These are phyloP conservation scores for Dreissena rostriformis DNA, from an alignment of 1,140 invertebrate genomes.

Conservation along the genomic window DNA sequence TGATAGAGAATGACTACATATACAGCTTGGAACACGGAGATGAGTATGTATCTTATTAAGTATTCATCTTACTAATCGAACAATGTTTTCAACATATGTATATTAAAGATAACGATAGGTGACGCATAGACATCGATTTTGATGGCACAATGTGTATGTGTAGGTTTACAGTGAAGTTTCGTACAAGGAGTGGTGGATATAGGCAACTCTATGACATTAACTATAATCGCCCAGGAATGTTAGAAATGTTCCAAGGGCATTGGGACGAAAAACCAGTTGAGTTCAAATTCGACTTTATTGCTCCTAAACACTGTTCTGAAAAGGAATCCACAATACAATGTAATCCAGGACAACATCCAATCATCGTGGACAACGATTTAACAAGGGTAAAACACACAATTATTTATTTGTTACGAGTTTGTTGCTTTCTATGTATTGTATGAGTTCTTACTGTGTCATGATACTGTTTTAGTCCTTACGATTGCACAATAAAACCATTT, in stretches of 20 bases:
- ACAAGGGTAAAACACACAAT: conserved; percentile 19
- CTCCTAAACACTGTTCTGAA: conserved; percentile 37
- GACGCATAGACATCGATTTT: not conserved
- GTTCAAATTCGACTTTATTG: conserved; percentile 46
- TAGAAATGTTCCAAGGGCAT: not conserved
- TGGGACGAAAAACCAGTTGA: not conserved
- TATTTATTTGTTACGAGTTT: too few species aligned
- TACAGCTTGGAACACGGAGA: conserved; percentile 3
- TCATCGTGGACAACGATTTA: conserved; percentile 4
- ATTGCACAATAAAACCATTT: not conserved
- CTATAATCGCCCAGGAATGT: not conserved
- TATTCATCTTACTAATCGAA: not conserved
- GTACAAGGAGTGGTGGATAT: not conserved
- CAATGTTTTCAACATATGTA: not conserved
- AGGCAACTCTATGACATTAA: not conserved
- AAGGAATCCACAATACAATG: not conserved
- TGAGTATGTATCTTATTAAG: not conserved
- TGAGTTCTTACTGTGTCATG: not conserved
- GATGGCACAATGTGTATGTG: not conserved
- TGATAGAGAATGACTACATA: not conserved
- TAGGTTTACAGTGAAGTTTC: not conserved
- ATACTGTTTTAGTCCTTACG: not conserved
- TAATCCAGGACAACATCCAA: not conserved
- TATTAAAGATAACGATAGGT: not conserved
- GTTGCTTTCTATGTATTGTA: too few species aligned